Evolutionary conservation across 2,888 invertebrate genomes (phyloP).

Genomic region (Tubulanus polymorphus): DNA sequence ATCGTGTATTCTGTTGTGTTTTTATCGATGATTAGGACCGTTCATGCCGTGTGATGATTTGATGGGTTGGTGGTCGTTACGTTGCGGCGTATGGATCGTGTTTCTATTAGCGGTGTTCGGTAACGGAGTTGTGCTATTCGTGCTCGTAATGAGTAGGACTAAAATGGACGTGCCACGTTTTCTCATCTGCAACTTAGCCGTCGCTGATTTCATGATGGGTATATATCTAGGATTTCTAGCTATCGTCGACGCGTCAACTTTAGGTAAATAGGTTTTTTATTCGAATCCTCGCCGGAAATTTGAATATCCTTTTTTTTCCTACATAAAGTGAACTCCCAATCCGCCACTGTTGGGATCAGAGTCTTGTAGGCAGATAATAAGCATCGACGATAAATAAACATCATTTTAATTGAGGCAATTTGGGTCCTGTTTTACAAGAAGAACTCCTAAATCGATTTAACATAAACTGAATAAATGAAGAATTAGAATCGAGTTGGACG

Average conservation of each 20-base stretch:
- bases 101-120: constrained; percentile 92
- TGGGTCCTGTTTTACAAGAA: no score
- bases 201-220: constrained; percentile 97
- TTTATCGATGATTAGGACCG: constrained; percentile 63
- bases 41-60: constrained; percentile 93
- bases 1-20: background rate
- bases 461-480: no score
- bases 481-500: no score
- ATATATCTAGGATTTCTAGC: constrained; percentile 89
- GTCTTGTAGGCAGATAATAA: no score
- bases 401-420: no score
- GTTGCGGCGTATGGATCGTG: constrained; percentile 96
- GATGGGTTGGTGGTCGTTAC: constrained; percentile 96
- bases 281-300: no score
- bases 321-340: no score
- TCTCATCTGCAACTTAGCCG: constrained; percentile 92
- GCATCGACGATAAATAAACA: no score
- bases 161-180: constrained; percentile 96
- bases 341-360: no score
- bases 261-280: no score
- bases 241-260: constrained; percentile 89
- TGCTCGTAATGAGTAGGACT: constrained; percentile 81
- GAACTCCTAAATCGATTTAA: no score
- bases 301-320: no score
- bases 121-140: constrained; percentile 92